Evolutionary conservation across 2,888 invertebrate genomes (phyloP).

Genomic region (Pyrochroa serraticornis): DNA sequence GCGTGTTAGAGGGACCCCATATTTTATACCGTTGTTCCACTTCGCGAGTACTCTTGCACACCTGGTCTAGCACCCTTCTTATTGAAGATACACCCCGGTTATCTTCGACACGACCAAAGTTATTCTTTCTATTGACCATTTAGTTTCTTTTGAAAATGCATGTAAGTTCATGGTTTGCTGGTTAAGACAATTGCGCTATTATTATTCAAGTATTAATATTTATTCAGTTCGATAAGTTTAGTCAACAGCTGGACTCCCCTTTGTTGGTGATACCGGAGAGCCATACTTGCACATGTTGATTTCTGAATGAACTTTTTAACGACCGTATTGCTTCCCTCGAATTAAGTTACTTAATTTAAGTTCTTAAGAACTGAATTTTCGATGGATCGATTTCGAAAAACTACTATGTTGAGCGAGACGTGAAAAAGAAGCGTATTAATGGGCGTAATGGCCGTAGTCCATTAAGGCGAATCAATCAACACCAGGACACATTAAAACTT

Average conservation of each 20-base stretch:
- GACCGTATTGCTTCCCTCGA: no score
- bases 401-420: no score
- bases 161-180: neutral
- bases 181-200: neutral
- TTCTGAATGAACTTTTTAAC: neutral
- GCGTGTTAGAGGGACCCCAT: conserved; percentile 30
- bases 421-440: neutral
- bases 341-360: no score
- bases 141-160: neutral
- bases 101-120: conserved; percentile 33
- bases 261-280: neutral
- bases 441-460: conserved; percentile 6
- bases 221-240: conserved; percentile 8
- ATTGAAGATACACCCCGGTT: conserved; percentile 41
- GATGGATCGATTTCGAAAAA: neutral
- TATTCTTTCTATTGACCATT: neutral
- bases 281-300: neutral
- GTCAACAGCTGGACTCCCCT: conserved; percentile 10
- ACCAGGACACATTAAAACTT: conserved; percentile 9
- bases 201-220: conserved; percentile 7
- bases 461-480: conserved; percentile 9
- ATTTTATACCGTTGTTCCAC: conserved; percentile 38
- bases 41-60: conserved; percentile 46
- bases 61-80: conserved; percentile 47
- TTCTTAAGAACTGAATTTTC: neutral